Base-by-base conservation (phyloP, 2,888 invertebrate species). In the Stenoptilia bipunctidactyla region DNA sequence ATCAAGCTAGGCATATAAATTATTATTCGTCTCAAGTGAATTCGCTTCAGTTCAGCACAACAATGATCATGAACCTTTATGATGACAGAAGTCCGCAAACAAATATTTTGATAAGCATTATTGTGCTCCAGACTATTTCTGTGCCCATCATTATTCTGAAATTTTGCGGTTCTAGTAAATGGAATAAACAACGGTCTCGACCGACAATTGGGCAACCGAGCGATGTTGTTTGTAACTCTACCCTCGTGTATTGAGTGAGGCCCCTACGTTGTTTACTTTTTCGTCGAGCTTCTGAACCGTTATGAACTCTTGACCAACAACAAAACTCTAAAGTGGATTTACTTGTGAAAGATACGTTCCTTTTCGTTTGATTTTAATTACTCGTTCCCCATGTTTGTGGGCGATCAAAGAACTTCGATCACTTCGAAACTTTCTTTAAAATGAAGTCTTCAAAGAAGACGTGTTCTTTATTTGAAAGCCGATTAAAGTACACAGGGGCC, bases 251-350 rank as follows among this genome's bases (percentile, higher is more conserved):
- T 30, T n/a, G n/a, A 6, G 25, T 5, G 52, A 52, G 49, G 51
- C 51, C 51, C 51, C 43, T 48, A 46, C 52, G 55, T 52, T 60
- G 58, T 62, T 63, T 63, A 56, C 60, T 55, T 58, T 59, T 62
- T 59, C 55, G 53, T 53, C 55, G 55, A 55, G 56, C 58, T 61
- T 53, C 55, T 55, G 53, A 52, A n/a, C 57, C 58, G 52, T 59
- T 62, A 61, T 60, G 56, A 61, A 57, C 59, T 58, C 55, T 56
- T 45, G 30, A 30, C 52, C 53, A 53, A 53, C 52, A 56, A 52
- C 49, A 54, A 51, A 56, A 52, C 54, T 51, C 54, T 51, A 50
- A 48, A 54, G 53, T 51, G 49, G 47, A 51, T 51, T 47, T 50
- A 49, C 53, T 53, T 50, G 48, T 52, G 45, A 47, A 50, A 54